Evolutionary conservation across 2,113 vertebrate species (phyloP), one percentile per base, ranked within the genome.

Genomic region (Halichoerus grypus): DNA sequence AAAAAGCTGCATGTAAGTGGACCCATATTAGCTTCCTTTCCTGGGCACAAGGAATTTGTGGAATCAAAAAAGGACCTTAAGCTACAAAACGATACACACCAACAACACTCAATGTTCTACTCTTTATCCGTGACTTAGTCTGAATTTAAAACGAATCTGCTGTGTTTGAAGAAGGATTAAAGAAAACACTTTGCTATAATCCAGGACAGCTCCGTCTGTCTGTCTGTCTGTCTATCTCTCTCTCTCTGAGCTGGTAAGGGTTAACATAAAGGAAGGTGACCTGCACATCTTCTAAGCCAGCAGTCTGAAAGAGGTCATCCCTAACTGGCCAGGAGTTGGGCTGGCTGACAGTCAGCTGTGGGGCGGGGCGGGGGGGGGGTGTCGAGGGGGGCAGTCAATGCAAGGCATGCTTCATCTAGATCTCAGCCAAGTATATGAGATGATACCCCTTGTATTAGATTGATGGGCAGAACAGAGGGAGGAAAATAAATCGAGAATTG

Each of bases 401-500:
- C 33, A 71, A 91, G 31, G 24, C 15, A 33, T 19, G 59, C 51
- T 53, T 76, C 61, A 77, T 80, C 89, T 55, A 80, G 87, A 92
- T 76, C 87, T 88, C 82, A 88, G 71, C 82, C 77, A 94, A 83
- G 74, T 65, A 9, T 55, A 57, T 22, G 71, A 81, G 19, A 15
- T 10, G 31, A 31, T 9, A n/a, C 36, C n/a, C 36, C 90, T 83
- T 69, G 15, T 46, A 46, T 84, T 77, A 82, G 59, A 95, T 14
- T 16, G 49, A 59, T 26, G 77, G 74, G 96, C 53, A 95, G 74
- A 77, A 57, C 26, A 97, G 96, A 98, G 96, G 95, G 93, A 90
- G 83, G 83, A 96, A 98, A 98, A 92, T 72, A 79, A 82, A 87
- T 97, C 93, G 87, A 95, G 97, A 93, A 94, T 31, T 94, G 93